These are phyloP conservation scores for Notothenia coriiceps DNA, from an alignment of 2,113 vertebrate genomes.

Conservation along the genomic window DNA sequence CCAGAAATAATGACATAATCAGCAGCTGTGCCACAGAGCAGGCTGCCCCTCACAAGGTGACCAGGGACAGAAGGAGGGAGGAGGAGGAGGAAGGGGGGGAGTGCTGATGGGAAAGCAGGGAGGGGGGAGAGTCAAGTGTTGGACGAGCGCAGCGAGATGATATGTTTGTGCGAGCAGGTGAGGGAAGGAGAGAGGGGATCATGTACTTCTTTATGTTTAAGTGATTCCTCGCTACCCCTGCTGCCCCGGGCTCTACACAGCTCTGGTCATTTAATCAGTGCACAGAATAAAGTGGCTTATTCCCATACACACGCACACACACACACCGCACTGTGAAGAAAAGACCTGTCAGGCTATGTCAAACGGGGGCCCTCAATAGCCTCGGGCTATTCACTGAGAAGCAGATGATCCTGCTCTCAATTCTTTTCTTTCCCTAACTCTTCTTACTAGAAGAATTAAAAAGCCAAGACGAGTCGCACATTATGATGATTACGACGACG, in stretches of 20 bases:
- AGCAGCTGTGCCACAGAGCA: slow-evolving; percentile 98
- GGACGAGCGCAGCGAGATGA: slow-evolving; percentile 18
- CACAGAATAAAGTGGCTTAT: slow-evolving; percentile 61
- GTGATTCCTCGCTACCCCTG: slow-evolving; percentile 52
- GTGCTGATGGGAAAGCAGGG: slow-evolving; percentile 17
- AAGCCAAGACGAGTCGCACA: slow-evolving; percentile 48
- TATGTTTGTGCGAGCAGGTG: slow-evolving; percentile 48
- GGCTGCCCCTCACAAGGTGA: slow-evolving; percentile 96
- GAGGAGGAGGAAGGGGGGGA: slow-evolving; percentile 10
- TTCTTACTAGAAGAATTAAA: slow-evolving; percentile 36
- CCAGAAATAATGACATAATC: slow-evolving; percentile 98
- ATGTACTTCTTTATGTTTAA: slow-evolving; percentile 66
- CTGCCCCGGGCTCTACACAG: slow-evolving; percentile 50
- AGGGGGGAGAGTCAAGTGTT: slow-evolving; percentile 32
- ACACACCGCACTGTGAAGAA: slow-evolving; percentile 46
- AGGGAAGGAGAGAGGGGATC: slow-evolving; percentile 47
- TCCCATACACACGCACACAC: slow-evolving; percentile 17
- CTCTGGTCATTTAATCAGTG: slow-evolving; percentile 65
- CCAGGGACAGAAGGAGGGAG: slow-evolving; percentile 76
- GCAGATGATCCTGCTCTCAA: slow-evolving; percentile 67
- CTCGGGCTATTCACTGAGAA: slow-evolving; percentile 56
- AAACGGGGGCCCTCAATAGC: slow-evolving; percentile 66
- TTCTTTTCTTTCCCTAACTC: slow-evolving; percentile 49
- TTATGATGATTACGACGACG: neutral
- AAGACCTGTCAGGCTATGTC: slow-evolving; percentile 69